phyloP scores from a whole-genome alignment of 2,888 invertebrate genomes.

The Campaea margaritaria region DNA sequence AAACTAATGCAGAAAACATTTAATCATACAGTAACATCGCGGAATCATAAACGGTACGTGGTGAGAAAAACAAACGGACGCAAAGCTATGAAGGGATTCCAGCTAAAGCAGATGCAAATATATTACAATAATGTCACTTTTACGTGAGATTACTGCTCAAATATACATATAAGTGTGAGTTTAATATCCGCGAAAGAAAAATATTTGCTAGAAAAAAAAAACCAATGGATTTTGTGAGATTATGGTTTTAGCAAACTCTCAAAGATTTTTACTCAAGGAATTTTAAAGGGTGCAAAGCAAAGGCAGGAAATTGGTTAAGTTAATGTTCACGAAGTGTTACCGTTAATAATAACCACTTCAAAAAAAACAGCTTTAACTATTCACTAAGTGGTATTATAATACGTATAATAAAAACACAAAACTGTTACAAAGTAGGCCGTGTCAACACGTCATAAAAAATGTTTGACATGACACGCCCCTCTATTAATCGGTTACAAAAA shows the following conservation, averaged over 20 bases:
- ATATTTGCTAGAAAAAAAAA: too few relatives aligned
- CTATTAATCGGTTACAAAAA: conserved; percentile 51
- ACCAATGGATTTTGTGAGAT: too few relatives aligned
- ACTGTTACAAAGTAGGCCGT: conserved; percentile 38
- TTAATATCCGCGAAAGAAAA: too few relatives aligned
- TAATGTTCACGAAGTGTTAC: too few relatives aligned
- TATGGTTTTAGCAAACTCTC: too few relatives aligned
- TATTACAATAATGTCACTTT: conserved; percentile 9
- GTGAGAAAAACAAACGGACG: conserved; percentile 10
- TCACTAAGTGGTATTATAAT: conserved; percentile 8
- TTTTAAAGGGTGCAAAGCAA: too few relatives aligned
- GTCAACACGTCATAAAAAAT: conserved; percentile 51
- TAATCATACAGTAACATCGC: conserved; percentile 18
- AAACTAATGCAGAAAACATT: conserved; percentile 16
- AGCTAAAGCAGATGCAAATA: conserved; percentile 14
- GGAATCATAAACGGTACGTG: conserved; percentile 26
- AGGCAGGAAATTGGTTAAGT: too few relatives aligned
- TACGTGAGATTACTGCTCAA: conserved; percentile 19
- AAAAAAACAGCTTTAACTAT: not conserved
- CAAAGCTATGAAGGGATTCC: conserved; percentile 12
- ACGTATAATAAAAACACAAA: conserved; percentile 19
- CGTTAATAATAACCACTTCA: not conserved
- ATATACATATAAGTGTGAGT: not conserved
- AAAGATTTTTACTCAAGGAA: too few relatives aligned
- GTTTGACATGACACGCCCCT: conserved; percentile 49